These are phyloP conservation scores for Hetaerina americana DNA, from an alignment of 1,140 invertebrate species.

Conservation along the genomic window DNA sequence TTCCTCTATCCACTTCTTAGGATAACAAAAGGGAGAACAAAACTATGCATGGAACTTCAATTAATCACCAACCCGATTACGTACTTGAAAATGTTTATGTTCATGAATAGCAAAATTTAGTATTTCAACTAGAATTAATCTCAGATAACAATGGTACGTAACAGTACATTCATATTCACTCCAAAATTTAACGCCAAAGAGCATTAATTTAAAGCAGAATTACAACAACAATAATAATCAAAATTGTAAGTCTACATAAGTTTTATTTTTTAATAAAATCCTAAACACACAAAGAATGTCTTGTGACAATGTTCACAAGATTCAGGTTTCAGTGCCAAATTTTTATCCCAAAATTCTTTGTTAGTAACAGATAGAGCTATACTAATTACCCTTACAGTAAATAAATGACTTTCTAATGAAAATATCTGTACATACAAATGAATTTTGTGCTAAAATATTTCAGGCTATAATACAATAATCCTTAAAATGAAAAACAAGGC, in stretches of 20 bases:
- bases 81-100: too few species aligned
- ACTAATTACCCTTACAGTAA: neutral
- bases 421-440: neutral
- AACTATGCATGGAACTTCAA: too few species aligned
- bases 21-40: too few species aligned
- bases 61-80: too few species aligned
- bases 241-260: neutral
- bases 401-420: neutral
- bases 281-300: neutral
- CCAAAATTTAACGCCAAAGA: too few species aligned
- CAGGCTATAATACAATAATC: neutral
- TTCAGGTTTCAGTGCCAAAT: neutral
- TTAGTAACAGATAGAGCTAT: neutral
- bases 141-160: too few species aligned
- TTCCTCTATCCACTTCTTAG: too few species aligned
- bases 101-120: too few species aligned
- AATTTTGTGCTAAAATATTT: neutral
- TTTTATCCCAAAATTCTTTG: neutral
- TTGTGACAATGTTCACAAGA: neutral
- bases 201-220: too few species aligned
- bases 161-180: too few species aligned
- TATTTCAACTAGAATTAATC: too few species aligned
- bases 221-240: constrained; percentile 1
- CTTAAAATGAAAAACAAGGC: neutral
- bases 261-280: neutral